Evolutionary conservation across 2,797 vertebrate species (phyloP).

Genomic region (Typhlichthys subterraneus): DNA sequence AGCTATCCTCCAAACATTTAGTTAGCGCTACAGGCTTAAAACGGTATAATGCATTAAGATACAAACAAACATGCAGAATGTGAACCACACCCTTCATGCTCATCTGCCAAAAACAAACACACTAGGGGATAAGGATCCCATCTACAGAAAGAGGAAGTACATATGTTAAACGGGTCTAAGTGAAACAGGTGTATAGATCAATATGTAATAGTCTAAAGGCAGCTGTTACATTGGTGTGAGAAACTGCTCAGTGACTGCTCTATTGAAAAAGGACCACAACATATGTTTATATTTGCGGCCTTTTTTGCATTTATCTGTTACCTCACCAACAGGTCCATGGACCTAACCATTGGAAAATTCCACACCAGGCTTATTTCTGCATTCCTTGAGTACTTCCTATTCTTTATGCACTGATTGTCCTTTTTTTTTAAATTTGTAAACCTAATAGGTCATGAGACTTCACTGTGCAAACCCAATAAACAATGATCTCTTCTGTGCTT

Average conservation of each 20-base stretch:
- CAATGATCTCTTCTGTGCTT: slow-evolving; percentile 58
- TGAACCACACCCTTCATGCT: too few relatives aligned
- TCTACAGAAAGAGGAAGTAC: slow-evolving; percentile 22
- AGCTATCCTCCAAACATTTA: too few relatives aligned
- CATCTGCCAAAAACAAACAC: too few relatives aligned
- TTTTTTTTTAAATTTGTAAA: slow-evolving; percentile 38
- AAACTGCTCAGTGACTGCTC: background rate
- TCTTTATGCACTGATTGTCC: slow-evolving; percentile 56
- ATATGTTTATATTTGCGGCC: slow-evolving; percentile 8
- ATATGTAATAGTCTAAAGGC: slow-evolving; percentile 8
- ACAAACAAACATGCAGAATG: too few relatives aligned
- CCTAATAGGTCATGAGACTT: slow-evolving; percentile 50
- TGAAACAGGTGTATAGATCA: slow-evolving; percentile 3
- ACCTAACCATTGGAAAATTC: slow-evolving; percentile 57
- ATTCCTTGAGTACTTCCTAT: slow-evolving; percentile 41
- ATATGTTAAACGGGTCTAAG: slow-evolving; percentile 2
- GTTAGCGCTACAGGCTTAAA: too few relatives aligned
- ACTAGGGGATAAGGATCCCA: background rate
- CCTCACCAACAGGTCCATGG: slow-evolving; percentile 23
- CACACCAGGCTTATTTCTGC: slow-evolving; percentile 43
- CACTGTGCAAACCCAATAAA: slow-evolving; percentile 67
- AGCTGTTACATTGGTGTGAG: slow-evolving; percentile 35
- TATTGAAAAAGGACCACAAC: background rate
- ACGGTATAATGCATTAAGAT: too few relatives aligned
- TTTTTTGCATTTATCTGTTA: slow-evolving; percentile 23